A percentile compares a stretch with the other conserved stretches of the same genome.
Evolutionary conservation across 2,888 invertebrate genomes (phyloP).

Genomic region (Ectemnius lituratus): DNA sequence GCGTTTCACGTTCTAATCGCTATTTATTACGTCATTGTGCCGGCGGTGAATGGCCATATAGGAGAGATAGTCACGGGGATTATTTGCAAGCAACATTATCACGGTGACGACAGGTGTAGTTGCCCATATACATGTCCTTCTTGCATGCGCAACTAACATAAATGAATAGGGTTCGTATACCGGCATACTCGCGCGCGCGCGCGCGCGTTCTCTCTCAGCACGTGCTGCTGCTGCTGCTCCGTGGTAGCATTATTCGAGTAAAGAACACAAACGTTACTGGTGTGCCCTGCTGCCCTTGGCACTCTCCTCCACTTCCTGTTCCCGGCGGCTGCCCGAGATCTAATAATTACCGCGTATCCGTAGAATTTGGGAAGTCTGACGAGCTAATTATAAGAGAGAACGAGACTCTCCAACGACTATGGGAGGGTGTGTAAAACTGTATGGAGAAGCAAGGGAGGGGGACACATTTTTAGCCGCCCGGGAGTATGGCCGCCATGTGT

Average conservation of each 20-base stretch:
- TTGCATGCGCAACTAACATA: conserved; percentile 70
- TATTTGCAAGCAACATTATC: conserved; percentile 64
- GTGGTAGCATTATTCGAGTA: conserved; percentile 38
- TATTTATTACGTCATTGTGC: conserved; percentile 65
- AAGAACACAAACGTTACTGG: conserved; percentile 40
- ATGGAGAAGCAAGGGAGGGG: too few relatives aligned
- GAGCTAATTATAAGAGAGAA: too few relatives aligned
- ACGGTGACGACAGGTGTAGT: conserved; percentile 67
- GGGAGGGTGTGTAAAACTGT: too few relatives aligned
- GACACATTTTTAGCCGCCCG: conserved; percentile 6
- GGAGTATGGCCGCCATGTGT: conserved; percentile 63
- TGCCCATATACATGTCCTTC: conserved; percentile 66
- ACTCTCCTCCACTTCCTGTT: conserved; percentile 30
- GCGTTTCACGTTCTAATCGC: conserved; percentile 65
- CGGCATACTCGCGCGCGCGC: conserved; percentile 20
- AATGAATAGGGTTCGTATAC: conserved; percentile 56
- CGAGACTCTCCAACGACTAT: too few relatives aligned
- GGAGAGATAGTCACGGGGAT: conserved; percentile 58
- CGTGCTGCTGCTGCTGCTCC: conserved; percentile 34
- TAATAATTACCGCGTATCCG: too few relatives aligned
- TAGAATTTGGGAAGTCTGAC: too few relatives aligned
- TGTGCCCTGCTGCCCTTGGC: conserved; percentile 39
- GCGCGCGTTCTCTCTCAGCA: conserved; percentile 36
- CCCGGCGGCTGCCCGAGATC: too few relatives aligned
- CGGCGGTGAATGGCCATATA: conserved; percentile 58